Conservation (phyloP, 2,888 invertebrate genomes). For the Ectemnius cavifrons region DNA sequence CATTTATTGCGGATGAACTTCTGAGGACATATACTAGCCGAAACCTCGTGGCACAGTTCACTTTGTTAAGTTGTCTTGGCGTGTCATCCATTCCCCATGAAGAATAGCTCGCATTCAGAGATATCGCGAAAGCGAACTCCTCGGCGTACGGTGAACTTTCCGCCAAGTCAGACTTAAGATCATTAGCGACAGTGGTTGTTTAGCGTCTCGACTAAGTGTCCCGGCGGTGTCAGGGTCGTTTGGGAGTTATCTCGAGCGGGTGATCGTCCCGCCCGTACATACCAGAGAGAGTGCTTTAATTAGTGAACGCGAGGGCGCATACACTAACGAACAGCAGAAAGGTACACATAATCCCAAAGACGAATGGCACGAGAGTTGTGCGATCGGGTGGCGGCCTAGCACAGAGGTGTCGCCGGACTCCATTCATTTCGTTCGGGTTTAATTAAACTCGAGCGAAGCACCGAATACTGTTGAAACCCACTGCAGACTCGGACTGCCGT, state of each 20-base stretch:
- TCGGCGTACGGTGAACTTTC: background rate
- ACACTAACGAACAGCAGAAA: background rate
- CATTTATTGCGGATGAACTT: background rate
- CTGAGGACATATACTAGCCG: background rate
- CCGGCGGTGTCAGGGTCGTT: background rate
- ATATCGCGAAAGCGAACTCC: background rate
- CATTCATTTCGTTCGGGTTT: conserved; percentile 1
- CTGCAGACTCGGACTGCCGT: background rate
- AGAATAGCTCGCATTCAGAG: too few relatives aligned
- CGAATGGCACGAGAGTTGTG: background rate
- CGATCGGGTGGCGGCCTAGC: background rate
- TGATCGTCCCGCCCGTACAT: background rate
- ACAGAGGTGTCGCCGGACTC: background rate
- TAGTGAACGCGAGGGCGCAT: background rate
- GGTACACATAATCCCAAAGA: background rate
- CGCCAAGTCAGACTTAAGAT: background rate
- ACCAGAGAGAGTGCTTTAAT: background rate
- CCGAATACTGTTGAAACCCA: background rate
- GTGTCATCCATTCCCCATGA: background rate
- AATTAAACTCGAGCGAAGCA: background rate
- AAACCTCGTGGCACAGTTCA: background rate
- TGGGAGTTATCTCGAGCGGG: background rate
- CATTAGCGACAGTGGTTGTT: background rate
- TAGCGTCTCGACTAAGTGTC: background rate
- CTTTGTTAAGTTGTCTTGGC: background rate